A percentile compares a stretch with the other conserved stretches of the same genome.
phyloP scores from a whole-genome alignment of 23 tunicate species.

The Ascidia mentula region DNA sequence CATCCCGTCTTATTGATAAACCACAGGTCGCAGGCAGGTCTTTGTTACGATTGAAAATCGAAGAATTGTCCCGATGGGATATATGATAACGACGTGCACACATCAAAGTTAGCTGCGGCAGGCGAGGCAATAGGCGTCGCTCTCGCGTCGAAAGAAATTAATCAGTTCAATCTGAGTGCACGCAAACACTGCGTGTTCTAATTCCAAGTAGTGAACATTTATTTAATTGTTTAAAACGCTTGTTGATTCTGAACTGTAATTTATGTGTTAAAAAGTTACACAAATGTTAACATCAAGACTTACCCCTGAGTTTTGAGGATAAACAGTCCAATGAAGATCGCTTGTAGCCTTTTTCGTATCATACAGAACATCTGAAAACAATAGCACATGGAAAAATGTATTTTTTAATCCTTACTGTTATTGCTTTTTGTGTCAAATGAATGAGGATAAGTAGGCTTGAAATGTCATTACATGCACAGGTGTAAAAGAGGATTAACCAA shows the following conservation, averaged over 20 bases:
- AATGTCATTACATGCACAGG: background rate
- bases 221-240: background rate
- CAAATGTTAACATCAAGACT: background rate
- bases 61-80: background rate
- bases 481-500: constrained; percentile 11
- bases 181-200: background rate
- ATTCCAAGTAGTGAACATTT: background rate
- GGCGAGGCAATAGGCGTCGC: background rate
- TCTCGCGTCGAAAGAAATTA: background rate
- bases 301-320: constrained; percentile 58
- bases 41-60: background rate
- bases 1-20: background rate
- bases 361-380: constrained; percentile 51
- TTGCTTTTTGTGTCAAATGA: background rate
- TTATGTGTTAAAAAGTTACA: too few relatives aligned
- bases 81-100: background rate
- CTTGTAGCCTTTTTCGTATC: constrained; percentile 75
- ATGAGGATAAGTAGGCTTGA: background rate
- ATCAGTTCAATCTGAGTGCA: constrained; percentile 7
- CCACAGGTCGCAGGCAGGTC: background rate
- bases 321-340: constrained; percentile 66
- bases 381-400: background rate
- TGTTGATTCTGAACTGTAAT: background rate
- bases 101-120: background rate
- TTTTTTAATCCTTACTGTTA: background rate